A percentile compares a stretch with the other conserved stretches of the same genome.
Conservation (phyloP, 1,140 invertebrate species). For the Drosophila persimilis region DNA sequence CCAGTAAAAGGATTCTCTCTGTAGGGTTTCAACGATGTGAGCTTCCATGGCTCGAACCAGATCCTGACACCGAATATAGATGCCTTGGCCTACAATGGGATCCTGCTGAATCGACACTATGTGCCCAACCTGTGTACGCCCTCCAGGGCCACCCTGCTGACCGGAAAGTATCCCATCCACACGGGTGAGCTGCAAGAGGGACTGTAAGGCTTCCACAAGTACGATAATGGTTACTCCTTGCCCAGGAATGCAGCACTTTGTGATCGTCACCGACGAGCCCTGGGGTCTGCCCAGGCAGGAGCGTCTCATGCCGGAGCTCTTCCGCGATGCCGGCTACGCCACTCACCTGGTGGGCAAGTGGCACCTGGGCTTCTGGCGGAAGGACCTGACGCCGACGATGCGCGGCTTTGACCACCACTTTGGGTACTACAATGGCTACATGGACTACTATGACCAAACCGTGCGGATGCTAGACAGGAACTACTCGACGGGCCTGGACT, state of each 20-base stretch:
- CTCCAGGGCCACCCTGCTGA: constrained; percentile 90
- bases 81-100: constrained; percentile 89
- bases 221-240: not conserved
- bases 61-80: constrained; percentile 94
- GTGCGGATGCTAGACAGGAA: constrained; percentile 83
- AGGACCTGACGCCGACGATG: constrained; percentile 89
- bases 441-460: constrained; percentile 92
- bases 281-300: constrained; percentile 89
- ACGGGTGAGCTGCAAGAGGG: constrained; percentile 84
- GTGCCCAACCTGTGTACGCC: constrained; percentile 91
- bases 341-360: constrained; percentile 95
- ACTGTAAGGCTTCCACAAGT: too few species aligned
- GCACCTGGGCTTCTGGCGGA: constrained; percentile 91
- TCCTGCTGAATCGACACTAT: constrained; percentile 91
- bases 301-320: constrained; percentile 89
- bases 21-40: constrained; percentile 95
- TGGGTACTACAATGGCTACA: constrained; percentile 92
- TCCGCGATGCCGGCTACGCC: constrained; percentile 90
- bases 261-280: constrained; percentile 89
- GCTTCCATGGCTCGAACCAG: constrained; percentile 94
- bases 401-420: constrained; percentile 93
- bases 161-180: constrained; percentile 93
- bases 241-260: constrained; percentile 90
- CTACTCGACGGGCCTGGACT: constrained; percentile 86
- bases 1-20: too few species aligned